These are phyloP conservation scores for Neodiprion fabricii DNA, from an alignment of 1,140 invertebrate genomes.

Conservation along the genomic window DNA sequence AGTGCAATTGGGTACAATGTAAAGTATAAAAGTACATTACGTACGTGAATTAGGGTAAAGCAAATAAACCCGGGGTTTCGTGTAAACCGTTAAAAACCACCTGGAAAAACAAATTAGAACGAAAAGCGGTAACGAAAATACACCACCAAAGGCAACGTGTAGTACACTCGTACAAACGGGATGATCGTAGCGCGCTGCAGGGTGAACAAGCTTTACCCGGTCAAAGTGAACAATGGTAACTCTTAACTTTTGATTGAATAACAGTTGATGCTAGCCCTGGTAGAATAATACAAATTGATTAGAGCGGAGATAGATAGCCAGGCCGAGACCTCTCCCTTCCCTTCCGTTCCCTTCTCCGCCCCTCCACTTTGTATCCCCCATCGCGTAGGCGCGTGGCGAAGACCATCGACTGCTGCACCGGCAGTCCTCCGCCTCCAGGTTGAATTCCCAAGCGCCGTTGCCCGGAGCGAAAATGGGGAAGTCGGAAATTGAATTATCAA, in stretches of 20 bases:
- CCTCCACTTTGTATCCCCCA: slow-evolving; percentile 14
- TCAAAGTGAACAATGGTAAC: not conserved
- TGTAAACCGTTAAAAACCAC: too few relatives aligned
- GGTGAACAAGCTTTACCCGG: not conserved
- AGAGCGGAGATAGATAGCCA: slow-evolving; percentile 25
- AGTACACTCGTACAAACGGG: not conserved
- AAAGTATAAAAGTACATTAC: too few relatives aligned
- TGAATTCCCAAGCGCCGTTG: slow-evolving; percentile 1
- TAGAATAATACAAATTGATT: slow-evolving; percentile 35
- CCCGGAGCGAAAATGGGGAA: slow-evolving; percentile 19
- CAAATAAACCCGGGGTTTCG: too few relatives aligned
- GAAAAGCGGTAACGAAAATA: too few relatives aligned
- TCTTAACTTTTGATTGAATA: slow-evolving; percentile 4
- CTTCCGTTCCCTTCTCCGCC: not conserved
- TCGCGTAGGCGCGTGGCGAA: slow-evolving; percentile 38
- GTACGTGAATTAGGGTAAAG: too few relatives aligned
- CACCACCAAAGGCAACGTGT: too few relatives aligned
- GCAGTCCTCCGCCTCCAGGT: slow-evolving; percentile 19
- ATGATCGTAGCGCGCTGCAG: not conserved
- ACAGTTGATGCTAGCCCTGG: not conserved
- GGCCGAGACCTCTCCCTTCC: not conserved
- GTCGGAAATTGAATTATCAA: slow-evolving; percentile 48
- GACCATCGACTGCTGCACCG: slow-evolving; percentile 28
- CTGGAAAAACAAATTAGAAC: too few relatives aligned
- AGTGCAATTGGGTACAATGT: too few relatives aligned